Conservation (phyloP, 1,140 invertebrate genomes). For the Formica exsecta region DNA sequence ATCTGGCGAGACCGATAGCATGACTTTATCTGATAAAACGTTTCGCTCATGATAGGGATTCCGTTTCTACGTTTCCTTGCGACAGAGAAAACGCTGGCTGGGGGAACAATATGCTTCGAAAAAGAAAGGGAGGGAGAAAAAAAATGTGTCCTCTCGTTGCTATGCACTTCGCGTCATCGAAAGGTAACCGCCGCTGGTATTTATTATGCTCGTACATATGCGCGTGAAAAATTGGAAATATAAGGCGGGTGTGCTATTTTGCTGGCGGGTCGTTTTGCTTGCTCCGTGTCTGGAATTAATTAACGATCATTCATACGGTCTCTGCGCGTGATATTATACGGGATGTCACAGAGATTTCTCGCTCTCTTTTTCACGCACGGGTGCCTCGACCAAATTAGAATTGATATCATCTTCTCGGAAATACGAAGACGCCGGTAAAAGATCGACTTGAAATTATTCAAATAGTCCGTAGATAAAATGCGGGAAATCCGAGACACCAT, state of each 20-base stretch:
- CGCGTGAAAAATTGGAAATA: slow-evolving; percentile 44
- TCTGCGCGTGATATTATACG: neutral
- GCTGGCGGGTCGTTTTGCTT: neutral
- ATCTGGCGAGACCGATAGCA: slow-evolving; percentile 78
- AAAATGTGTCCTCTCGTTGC: slow-evolving; percentile 57
- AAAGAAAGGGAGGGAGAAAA: neutral
- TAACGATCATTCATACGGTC: slow-evolving; percentile 34
- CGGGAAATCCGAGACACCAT: slow-evolving; percentile 1
- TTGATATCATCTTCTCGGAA: neutral
- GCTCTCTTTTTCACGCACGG: neutral
- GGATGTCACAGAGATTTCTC: slow-evolving; percentile 23
- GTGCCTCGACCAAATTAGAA: slow-evolving; percentile 3
- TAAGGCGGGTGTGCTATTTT: slow-evolving; percentile 37
- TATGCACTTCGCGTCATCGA: slow-evolving; percentile 62
- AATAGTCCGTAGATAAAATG: neutral
- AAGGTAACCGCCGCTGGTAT: slow-evolving; percentile 63
- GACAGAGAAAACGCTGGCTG: slow-evolving; percentile 44
- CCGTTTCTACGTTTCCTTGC: slow-evolving; percentile 50
- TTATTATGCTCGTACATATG: slow-evolving; percentile 36
- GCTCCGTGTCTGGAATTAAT: slow-evolving; percentile 55
- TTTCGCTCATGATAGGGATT: slow-evolving; percentile 64
- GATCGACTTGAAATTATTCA: slow-evolving; percentile 20
- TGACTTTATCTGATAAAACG: slow-evolving; percentile 79
- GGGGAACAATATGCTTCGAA: neutral
- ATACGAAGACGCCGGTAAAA: neutral